Evolutionary conservation across 2,797 vertebrate species (phyloP).

Genomic region (Gambusia yucatana): DNA sequence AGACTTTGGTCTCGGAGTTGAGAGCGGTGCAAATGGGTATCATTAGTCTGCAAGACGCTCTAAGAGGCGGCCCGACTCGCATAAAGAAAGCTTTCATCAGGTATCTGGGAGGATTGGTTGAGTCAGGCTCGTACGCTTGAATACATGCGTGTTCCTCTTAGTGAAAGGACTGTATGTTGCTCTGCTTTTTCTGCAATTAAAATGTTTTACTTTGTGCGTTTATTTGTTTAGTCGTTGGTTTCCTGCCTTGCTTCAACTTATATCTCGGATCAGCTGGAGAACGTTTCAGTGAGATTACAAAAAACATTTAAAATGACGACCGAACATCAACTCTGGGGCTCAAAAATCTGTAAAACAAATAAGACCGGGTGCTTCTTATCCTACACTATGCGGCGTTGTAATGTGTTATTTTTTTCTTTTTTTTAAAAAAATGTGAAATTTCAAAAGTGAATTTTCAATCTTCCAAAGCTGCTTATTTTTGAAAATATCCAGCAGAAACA

Average conservation of each 20-base stretch:
- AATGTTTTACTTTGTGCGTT: not conserved
- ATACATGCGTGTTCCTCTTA: constrained; percentile 10
- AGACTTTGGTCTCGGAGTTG: constrained; percentile 79
- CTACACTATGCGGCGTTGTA: not conserved
- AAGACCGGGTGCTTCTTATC: not conserved
- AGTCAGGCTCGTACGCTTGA: constrained; percentile 30
- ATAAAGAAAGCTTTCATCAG: constrained; percentile 80
- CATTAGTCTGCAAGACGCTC: constrained; percentile 75
- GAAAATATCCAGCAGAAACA: too few species aligned
- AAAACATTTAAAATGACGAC: not conserved
- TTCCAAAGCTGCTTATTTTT: too few species aligned
- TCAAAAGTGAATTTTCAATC: too few species aligned
- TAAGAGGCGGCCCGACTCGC: constrained; percentile 71
- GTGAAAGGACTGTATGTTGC: constrained; percentile 5
- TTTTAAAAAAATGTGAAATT: not conserved
- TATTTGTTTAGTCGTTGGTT: not conserved
- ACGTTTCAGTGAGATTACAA: not conserved
- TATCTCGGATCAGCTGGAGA: not conserved
- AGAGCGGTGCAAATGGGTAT: constrained; percentile 75
- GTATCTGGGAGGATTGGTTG: constrained; percentile 46
- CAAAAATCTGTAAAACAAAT: not conserved
- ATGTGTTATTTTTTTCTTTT: not conserved
- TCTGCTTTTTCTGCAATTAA: not conserved
- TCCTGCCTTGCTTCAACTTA: not conserved
- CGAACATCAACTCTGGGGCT: not conserved